Evolutionary conservation across 2,888 invertebrate genomes (phyloP).

Genomic region (Marronus borbonicus): DNA sequence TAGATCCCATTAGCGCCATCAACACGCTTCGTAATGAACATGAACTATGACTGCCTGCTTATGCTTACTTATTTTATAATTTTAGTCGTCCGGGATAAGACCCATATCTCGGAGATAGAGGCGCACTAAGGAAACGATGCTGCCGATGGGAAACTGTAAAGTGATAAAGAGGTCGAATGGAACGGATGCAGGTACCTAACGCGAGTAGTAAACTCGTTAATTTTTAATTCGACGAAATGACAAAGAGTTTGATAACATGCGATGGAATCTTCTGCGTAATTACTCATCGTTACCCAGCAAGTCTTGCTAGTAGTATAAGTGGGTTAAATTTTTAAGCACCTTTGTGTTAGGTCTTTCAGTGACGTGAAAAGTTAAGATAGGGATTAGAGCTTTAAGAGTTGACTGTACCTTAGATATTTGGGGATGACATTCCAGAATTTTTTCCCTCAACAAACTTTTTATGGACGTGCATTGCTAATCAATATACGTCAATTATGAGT

Average conservation of each 20-base stretch:
- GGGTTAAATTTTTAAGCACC: no score
- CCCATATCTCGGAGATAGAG: constrained; percentile 11
- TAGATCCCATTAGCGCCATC: constrained; percentile 68
- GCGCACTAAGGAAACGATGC: constrained; percentile 10
- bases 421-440: no score
- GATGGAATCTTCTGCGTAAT: not conserved
- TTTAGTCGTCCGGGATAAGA: constrained; percentile 34
- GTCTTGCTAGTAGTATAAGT: no score
- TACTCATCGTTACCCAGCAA: not conserved
- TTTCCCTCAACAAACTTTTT: no score
- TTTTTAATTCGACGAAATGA: constrained; percentile 24
- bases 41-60: constrained; percentile 56
- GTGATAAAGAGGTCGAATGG: constrained; percentile 14
- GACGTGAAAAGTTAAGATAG: no score
- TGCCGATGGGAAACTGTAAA: constrained; percentile 14
- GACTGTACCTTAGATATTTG: no score
- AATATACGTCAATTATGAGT: no score
- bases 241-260: not conserved
- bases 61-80: constrained; percentile 42
- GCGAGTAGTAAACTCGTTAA: not conserved
- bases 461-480: no score
- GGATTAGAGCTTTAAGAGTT: no score
- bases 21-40: constrained; percentile 58
- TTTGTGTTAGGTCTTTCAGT: no score
- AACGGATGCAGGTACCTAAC: not conserved